phyloP scores from a whole-genome alignment of 2,888 invertebrate species.

The Silvanus unidentatus region DNA sequence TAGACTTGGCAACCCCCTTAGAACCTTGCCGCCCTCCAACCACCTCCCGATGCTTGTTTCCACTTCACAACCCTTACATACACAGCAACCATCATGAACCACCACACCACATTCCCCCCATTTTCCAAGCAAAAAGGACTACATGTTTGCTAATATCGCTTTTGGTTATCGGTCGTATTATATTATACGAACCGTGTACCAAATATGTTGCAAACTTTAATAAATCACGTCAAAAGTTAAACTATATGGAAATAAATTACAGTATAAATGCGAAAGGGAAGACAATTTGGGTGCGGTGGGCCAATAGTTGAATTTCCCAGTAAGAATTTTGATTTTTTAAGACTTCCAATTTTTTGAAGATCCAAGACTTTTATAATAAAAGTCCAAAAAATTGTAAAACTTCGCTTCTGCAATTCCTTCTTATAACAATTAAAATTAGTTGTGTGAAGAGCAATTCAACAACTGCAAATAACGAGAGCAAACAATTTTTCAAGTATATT shows the following conservation, averaged over 20 bases:
- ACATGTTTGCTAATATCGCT: slow-evolving; percentile 6
- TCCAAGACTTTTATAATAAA: too few relatives aligned
- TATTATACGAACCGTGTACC: slow-evolving; percentile 19
- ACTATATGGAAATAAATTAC: slow-evolving; percentile 22
- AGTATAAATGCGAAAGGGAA: neutral
- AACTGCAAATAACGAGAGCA: too few relatives aligned
- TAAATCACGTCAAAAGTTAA: slow-evolving; percentile 28
- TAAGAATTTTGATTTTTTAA: too few relatives aligned
- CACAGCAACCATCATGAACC: too few relatives aligned
- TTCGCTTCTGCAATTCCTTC: too few relatives aligned
- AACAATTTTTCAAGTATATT: too few relatives aligned
- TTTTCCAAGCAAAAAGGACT: slow-evolving; percentile 5
- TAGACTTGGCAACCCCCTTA: neutral
- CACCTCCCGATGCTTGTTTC: slow-evolving; percentile 13
- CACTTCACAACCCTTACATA: slow-evolving; percentile 10
- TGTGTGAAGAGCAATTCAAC: too few relatives aligned
- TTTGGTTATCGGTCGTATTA: slow-evolving; percentile 18
- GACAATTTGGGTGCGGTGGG: neutral
- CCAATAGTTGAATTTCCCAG: neutral
- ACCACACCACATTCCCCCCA: neutral
- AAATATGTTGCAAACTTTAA: slow-evolving; percentile 29
- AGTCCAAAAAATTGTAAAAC: too few relatives aligned
- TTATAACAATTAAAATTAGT: too few relatives aligned
- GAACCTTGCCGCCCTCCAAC: too few relatives aligned
- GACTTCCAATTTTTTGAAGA: too few relatives aligned